Base-by-base conservation (phyloP, 1,140 invertebrate species). In the Dreissena polymorpha region DNA sequence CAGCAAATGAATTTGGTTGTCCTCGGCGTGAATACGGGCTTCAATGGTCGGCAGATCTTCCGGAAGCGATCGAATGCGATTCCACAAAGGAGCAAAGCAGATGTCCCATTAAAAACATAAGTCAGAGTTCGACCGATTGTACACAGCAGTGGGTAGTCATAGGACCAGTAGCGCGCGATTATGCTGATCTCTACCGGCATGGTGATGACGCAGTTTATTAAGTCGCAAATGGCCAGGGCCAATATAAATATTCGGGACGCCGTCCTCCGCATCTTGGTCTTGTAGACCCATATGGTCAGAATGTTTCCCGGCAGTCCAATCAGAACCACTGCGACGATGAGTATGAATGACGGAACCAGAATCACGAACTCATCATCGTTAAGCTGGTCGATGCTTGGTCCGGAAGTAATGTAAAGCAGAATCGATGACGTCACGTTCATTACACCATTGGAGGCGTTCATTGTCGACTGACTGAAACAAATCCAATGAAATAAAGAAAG, bases 141-240 rank as follows among this genome's bases (percentile, higher is more conserved):
- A 71, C 89, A 90, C 25, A 87, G 65, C 10, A 71, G 60, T 25
- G 79, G 84, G 13, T 57, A 75, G 13, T 84, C 84, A 29, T 88
- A 88, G 23, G 83, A 84, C 71, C 80, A 88, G 60, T 25, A 78
- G 0, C 55, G 83, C 1, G 64, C 12, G 64, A 88, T 83, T 23
- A 88, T 71, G 55, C 68, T 72, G 50, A 89, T 85, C 71, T 90
- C 89, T 10, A 85, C 85, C 6, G 89, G 89, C 80, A 89, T 86
- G 18, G 86, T 87, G 51, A 87, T 65, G 13, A 88, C 51, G 68
- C 88, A 90, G 85, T 88, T 89, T 14, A 88, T 53, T 5, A 90
- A 71, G 84, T 90, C 89, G 25, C 86, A 65, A 13, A 86, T 63
- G 12, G 89, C 86, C 27, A 90, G 64, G 1, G 73, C 73, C 14